Base-by-base conservation (phyloP, 2,888 invertebrate genomes). In the Diaphora mendica region DNA sequence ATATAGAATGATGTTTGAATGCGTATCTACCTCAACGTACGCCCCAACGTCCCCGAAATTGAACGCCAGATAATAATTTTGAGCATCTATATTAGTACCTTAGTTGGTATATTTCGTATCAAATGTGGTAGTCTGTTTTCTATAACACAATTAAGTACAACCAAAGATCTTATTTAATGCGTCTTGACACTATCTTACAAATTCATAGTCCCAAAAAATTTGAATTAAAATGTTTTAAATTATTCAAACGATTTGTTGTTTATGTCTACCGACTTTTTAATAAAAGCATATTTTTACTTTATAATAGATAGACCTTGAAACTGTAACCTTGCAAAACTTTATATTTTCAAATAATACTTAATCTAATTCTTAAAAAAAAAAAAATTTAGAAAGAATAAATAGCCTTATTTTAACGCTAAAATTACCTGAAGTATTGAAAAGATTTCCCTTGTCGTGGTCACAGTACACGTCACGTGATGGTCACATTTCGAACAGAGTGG, bases 1-100 rank as follows among this genome's bases (percentile, higher is more conserved):
- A 73, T 69, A 73, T 62, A 65, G 42, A 39, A 68, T 69, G 73
- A 51, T 69, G 55, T 44, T 48, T 69, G 55, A 73, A 69, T 65
- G 35, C 64, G 64, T 44, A 64, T 70, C 70, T 70, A 70, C n/a
- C 64, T 64, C 70, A 70, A 70, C 48, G 70, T n/a, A 51, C 48
- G 35, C 26, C 64, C 3, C 23, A 9, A 64, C 64, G 44, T 64
- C 70, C 3, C 35, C 42, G 48, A 51, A 65, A 65, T 51, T 51
- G 64, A 44, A 71, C 11, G 51, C 35, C 64, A 44, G 64, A 70
- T 64, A n/a, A 55, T n/a, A 70, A 51, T n/a, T 64, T 51, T 33
- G n/a, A 48, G 20, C 23, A 33, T 67, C 8, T 33, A 48, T 30
- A 48, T 67, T 11, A 48, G 1, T 62, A 62, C 30, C 2, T 11